phyloP scores from a whole-genome alignment of 2,113 vertebrate genomes.

The Rhinolophus ferrumequinum region DNA sequence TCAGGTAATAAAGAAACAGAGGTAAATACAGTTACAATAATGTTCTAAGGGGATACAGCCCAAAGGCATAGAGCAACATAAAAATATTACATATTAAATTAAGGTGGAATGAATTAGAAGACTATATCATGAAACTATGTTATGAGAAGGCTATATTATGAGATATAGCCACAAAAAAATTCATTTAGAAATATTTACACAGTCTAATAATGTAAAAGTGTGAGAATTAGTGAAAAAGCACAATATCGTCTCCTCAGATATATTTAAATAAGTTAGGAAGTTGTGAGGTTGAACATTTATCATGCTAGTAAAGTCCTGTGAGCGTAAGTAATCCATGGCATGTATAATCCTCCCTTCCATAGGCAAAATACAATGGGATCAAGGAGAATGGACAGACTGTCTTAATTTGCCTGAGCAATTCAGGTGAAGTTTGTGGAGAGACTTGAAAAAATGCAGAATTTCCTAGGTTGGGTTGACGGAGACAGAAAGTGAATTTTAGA shows the following conservation, averaged over 20 bases:
- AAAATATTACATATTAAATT: not conserved
- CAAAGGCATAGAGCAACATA: not conserved
- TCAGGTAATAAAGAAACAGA: not conserved
- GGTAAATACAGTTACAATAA: not conserved
- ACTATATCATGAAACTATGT: not conserved
- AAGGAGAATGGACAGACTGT: not conserved
- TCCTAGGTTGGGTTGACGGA: not conserved
- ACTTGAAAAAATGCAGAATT: conserved; percentile 12
- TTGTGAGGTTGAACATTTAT: not conserved
- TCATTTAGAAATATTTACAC: conserved; percentile 37
- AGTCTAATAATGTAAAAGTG: conserved; percentile 9
- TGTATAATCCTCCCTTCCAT: not conserved
- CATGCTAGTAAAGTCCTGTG: not conserved
- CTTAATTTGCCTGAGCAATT: not conserved
- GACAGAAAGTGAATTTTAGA: not conserved
- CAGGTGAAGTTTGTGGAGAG: not conserved
- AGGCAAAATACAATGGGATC: not conserved
- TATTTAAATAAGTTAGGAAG: not conserved
- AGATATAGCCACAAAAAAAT: not conserved
- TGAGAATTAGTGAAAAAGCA: not conserved
- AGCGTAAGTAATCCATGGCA: not conserved
- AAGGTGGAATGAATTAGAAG: conserved; percentile 14
- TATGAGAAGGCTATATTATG: not conserved
- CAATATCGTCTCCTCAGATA: not conserved
- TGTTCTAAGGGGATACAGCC: not conserved